phyloP scores from a whole-genome alignment of 2,888 invertebrate species.

The Ceriagrion tenellum region DNA sequence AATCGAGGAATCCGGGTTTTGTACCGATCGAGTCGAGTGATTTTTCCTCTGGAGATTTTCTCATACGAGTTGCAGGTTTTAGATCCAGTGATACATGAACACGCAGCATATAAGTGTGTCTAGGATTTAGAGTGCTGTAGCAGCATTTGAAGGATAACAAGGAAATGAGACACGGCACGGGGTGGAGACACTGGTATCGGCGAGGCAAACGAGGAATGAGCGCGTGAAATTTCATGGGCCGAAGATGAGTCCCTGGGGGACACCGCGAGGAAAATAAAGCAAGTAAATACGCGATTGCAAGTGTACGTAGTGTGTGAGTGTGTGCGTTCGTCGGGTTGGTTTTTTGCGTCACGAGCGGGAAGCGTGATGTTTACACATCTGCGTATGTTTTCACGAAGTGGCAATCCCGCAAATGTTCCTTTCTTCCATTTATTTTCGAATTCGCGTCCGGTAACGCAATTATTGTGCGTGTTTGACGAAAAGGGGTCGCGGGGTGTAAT shows the following conservation, averaged over 20 bases:
- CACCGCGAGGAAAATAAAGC: background rate
- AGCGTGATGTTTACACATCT: slow-evolving; percentile 8
- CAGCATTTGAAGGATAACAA: no score
- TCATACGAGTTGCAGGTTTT: no score
- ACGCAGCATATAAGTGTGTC: no score
- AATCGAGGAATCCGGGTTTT: no score
- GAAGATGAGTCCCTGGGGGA: slow-evolving; percentile 6
- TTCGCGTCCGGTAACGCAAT: background rate
- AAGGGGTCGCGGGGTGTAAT: background rate
- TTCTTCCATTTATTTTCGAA: background rate
- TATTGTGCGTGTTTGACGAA: background rate
- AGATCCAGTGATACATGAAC: no score
- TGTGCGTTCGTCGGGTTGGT: background rate
- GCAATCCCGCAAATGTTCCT: background rate
- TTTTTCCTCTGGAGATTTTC: no score
- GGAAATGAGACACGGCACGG: no score
- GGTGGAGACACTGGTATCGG: no score
- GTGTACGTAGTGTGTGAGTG: no score
- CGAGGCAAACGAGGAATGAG: background rate
- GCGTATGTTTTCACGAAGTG: slow-evolving; percentile 16
- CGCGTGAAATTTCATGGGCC: background rate
- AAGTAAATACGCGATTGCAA: background rate
- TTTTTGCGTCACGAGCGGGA: background rate
- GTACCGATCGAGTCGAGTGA: no score
- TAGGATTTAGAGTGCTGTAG: no score